These are phyloP conservation scores for Meleagris gallopavo DNA, from an alignment of 2,113 vertebrate genomes.

Conservation along the genomic window DNA sequence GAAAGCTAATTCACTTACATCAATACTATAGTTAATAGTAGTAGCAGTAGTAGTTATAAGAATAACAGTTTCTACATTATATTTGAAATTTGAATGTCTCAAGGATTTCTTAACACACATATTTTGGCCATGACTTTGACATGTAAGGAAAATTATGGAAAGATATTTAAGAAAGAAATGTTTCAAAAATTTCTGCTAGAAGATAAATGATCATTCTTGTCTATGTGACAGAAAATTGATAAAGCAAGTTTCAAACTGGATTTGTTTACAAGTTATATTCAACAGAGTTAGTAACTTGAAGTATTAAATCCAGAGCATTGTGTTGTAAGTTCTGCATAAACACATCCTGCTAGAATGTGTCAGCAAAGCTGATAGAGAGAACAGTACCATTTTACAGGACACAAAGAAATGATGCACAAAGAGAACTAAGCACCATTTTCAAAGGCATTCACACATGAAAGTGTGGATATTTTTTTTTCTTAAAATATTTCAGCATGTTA, in stretches of 20 bases:
- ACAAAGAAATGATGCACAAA: not conserved
- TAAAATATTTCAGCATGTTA: not conserved
- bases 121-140: not conserved
- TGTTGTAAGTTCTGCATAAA: not conserved
- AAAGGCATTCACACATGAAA: not conserved
- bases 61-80: not conserved
- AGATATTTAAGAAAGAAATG: not conserved
- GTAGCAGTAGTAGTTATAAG: no score
- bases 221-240: not conserved
- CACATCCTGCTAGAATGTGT: not conserved
- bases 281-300: not conserved
- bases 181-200: not conserved
- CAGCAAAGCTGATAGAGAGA: not conserved
- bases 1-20: rapidly evolving
- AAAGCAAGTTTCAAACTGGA: not conserved
- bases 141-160: not conserved
- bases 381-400: not conserved
- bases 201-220: not conserved
- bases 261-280: not conserved
- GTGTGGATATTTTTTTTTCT: not conserved
- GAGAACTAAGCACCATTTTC: not conserved
- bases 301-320: not conserved
- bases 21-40: no score
- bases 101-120: not conserved
- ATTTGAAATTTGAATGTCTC: not conserved